Evolutionary conservation across 2,113 vertebrate species (phyloP), one percentile per base, ranked within the genome.

Genomic region (Euleptes europaea): DNA sequence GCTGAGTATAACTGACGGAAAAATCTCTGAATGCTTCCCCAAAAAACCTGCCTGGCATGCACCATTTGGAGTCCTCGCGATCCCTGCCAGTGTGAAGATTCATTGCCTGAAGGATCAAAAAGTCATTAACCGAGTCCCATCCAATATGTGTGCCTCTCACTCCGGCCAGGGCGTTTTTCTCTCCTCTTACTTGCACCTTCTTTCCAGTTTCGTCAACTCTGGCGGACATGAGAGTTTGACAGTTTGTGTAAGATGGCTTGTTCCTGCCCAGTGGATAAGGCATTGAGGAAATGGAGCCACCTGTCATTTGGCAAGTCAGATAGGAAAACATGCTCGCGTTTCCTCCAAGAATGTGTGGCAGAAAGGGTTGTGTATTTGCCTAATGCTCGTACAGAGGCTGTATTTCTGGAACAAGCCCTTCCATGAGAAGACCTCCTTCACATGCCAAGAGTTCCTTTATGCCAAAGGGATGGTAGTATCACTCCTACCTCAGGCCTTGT

Each of bases 31-130:
- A 70, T 38, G 2, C 51, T 78, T 92, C 49, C 9, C 73, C 83
- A 86, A 78, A 26, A 73, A 86, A 78, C 38, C n/a, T 89, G 9
- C 60, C 88, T 66, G 80, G 31, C 82, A 80, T 85, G 80, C 31
- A 73, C 88, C 75, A 82, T 80, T 85, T 35, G 82, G 42, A 83
- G 83, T 87, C 84, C 17, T 19, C 80, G 44, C 42, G 88, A 5
- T 31, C 69, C 31, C n/a, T 75, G 60, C 40, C 67, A 93, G 51
- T 26, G 78, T 87, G 88, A 89, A 91, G 89, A 89, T 85, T 85
- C 80, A 86, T 88, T 85, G 67, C 49, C 85, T 85, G 77, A 87
- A 74, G 87, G 49, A 86, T 89, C 89, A 80, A 89, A 90, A 90
- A 87, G 54, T 87, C 82, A 88, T 92, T 92, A 92, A 86, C 9